Evolutionary conservation across 2,888 invertebrate genomes (phyloP).

Genomic region (Tetramorium bicarinatum): DNA sequence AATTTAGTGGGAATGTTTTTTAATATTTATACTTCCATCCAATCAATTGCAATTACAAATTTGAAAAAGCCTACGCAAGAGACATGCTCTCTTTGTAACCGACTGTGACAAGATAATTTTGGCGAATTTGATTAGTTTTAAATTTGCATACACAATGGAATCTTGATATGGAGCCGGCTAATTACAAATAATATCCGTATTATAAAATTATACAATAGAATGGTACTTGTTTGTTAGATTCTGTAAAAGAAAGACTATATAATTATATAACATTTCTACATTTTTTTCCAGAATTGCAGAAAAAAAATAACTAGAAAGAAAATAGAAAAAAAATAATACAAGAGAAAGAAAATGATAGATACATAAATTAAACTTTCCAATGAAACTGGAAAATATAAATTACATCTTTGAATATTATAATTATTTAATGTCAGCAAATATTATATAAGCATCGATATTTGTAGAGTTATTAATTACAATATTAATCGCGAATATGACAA

Average conservation of each 20-base stretch:
- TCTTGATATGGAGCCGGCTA: neutral
- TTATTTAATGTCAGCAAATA: neutral
- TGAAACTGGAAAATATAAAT: neutral
- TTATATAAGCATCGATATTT: neutral
- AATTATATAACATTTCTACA: neutral
- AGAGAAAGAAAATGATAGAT: neutral
- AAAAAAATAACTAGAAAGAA: neutral
- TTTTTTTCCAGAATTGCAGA: neutral
- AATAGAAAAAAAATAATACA: neutral
- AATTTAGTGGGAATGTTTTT: neutral
- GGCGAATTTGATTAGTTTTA: slow-evolving; percentile 10
- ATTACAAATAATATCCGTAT: slow-evolving; percentile 38
- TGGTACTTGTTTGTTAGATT: neutral
- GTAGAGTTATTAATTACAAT: neutral
- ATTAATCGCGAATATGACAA: neutral
- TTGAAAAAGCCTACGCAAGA: neutral
- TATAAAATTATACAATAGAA: slow-evolving; percentile 24
- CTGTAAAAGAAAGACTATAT: neutral
- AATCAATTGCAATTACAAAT: slow-evolving; percentile 11
- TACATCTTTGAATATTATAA: neutral
- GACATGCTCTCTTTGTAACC: neutral
- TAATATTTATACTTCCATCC: slow-evolving; percentile 19
- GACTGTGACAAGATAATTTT: slow-evolving; percentile 7
- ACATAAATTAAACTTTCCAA: slow-evolving; percentile 13
- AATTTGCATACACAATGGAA: slow-evolving; percentile 29